Base-by-base conservation (phyloP, 1,140 invertebrate species). In the Drosophila yakuba region DNA sequence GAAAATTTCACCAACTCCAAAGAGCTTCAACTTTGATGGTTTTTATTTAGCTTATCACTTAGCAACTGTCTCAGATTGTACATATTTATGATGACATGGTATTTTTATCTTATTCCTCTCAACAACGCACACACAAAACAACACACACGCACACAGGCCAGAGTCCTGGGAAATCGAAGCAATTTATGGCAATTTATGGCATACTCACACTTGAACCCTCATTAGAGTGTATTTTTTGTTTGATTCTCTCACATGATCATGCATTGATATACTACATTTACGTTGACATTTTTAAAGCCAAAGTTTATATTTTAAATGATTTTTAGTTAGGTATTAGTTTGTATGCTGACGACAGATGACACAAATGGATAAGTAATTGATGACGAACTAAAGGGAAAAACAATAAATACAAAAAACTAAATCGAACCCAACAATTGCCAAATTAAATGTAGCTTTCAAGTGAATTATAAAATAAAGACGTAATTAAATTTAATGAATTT, bases 361-460 rank as follows among this genome's bases (percentile, higher is more conserved):
- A 71, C 44, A 74, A 52, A 74, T 17, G 39, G 43, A 59, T 52
- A 82, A 50, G 55, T 17, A 64, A 76, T 63, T 35, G 51, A 74
- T 47, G 15, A 62, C 44, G 64, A 72, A 64, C 47, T 75, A 75
- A 36, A 69, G 59, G 38, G 28, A 69, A 44, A 41, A 61, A 58
- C 14, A 43, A 44, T 38, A 52, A 67, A 44, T 43, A 56, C 62
- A 48, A 25, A 76, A 71, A 60, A 39, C 38, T 14, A 90, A 90
- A 90, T 90, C 90, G 83, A 91, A 91, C 88, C 90, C 90, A 91
- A 91, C 90, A 91, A 90, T 91, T 91, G 90, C 90, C 90, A 91
- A 91, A 91, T 91, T 90, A 91, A 80, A 79, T 69, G 83, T 91
- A 91, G 90, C 83, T 91, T 91, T 91, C 83, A 91, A 91, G 62